Conservation (phyloP, 2,113 vertebrate species). For the Pedionomus torquatus region DNA sequence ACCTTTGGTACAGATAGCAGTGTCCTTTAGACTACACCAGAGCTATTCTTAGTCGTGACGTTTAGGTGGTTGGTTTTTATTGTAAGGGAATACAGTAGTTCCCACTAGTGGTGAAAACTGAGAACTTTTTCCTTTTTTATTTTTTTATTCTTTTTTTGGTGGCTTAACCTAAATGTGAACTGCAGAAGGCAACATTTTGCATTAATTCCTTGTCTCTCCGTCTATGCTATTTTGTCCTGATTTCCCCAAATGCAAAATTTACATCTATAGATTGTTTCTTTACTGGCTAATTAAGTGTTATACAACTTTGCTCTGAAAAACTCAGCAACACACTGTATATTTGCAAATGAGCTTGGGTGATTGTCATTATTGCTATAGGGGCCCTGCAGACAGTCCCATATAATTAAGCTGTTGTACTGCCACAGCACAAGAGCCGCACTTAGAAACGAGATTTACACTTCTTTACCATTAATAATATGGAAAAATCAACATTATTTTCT, state of each 20-base stretch:
- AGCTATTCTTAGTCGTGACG: slow-evolving; percentile 64
- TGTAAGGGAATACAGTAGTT: slow-evolving; percentile 62
- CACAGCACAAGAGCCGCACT: background rate
- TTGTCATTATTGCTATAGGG: slow-evolving; percentile 33
- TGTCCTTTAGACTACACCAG: slow-evolving; percentile 49
- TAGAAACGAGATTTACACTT: slow-evolving; percentile 40
- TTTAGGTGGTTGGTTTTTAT: background rate
- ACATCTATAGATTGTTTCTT: slow-evolving; percentile 32
- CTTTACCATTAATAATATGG: slow-evolving; percentile 38
- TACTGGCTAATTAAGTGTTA: slow-evolving; percentile 8
- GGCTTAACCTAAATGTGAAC: background rate
- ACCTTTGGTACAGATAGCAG: slow-evolving; percentile 67
- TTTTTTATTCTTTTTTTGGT: background rate
- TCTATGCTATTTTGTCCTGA: background rate
- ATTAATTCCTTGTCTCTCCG: background rate
- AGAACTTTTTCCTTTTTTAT: background rate
- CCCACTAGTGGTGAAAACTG: slow-evolving; percentile 72
- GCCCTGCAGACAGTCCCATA: slow-evolving; percentile 5
- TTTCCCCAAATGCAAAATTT: slow-evolving; percentile 20
- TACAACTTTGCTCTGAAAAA: slow-evolving; percentile 20
- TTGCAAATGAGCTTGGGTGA: slow-evolving; percentile 23
- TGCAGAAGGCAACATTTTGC: background rate
- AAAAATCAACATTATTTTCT: slow-evolving; percentile 34
- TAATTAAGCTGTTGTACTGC: background rate
- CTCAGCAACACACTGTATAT: background rate